A percentile compares a stretch with the other conserved stretches of the same genome.
Evolutionary conservation across 2,888 invertebrate species (phyloP).

Genomic region (Idaea aversata): DNA sequence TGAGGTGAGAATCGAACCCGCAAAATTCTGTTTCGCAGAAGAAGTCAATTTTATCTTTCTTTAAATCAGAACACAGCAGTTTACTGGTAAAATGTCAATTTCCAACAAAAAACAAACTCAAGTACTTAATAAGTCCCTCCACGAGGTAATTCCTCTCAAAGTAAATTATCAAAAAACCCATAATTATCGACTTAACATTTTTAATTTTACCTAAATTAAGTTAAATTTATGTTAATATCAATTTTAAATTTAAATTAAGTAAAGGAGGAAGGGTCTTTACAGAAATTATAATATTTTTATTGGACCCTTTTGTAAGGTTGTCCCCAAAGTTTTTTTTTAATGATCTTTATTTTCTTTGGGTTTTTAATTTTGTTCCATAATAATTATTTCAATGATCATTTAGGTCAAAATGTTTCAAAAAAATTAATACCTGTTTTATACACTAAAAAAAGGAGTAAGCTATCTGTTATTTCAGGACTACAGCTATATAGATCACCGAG

Average conservation of each 20-base stretch:
- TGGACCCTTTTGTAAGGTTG: neutral
- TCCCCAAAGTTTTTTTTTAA: neutral
- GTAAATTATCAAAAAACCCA: neutral
- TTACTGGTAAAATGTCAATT: no score
- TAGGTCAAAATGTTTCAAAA: neutral
- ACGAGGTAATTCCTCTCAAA: neutral
- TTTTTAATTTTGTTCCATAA: neutral
- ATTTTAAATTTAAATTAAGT: constrained; percentile 1
- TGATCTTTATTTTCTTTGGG: neutral
- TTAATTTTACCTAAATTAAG: neutral
- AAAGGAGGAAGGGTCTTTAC: constrained; percentile 1
- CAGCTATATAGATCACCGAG: no score
- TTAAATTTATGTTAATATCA: neutral
- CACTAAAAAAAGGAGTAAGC: no score
- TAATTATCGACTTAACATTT: constrained; percentile 1
- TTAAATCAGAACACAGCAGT: no score
- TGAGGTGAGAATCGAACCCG: no score
- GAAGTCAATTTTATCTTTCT: no score
- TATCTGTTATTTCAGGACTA: no score
- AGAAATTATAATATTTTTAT: neutral
- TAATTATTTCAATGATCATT: neutral
- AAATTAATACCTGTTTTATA: no score
- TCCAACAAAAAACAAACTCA: neutral
- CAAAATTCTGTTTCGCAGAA: no score
- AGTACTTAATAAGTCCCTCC: neutral